Conservation (phyloP, 1,140 invertebrate genomes). For the Drosophila lowei region DNA sequence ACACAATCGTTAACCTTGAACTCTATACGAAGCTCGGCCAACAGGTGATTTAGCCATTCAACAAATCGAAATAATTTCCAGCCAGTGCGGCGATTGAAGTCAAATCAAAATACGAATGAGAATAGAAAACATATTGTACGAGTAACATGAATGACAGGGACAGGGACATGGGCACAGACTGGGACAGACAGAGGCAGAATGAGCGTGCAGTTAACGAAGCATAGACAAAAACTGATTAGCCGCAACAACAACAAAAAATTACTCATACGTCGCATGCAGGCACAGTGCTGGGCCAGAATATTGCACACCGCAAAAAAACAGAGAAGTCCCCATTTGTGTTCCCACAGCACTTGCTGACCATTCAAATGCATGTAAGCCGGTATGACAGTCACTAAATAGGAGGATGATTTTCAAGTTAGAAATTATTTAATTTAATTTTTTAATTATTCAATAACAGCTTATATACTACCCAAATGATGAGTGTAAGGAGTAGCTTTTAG, state of each 20-base stretch:
- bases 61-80: constrained; percentile 47
- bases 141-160: constrained; percentile 24
- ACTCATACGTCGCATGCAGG: constrained; percentile 45
- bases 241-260: constrained; percentile 41
- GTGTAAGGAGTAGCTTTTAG: no score
- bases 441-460: no score
- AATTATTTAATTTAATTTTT: no score
- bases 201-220: constrained; percentile 69
- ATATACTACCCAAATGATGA: no score
- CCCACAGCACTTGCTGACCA: constrained; percentile 37
- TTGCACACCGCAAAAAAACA: not conserved
- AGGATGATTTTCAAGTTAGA: no score
- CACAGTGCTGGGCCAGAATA: constrained; percentile 37
- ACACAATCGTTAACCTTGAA: constrained; percentile 34
- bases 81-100: constrained; percentile 20
- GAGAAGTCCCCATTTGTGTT: not conserved
- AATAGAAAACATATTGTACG: constrained; percentile 28
- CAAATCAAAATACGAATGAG: constrained; percentile 38
- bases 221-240: constrained; percentile 68
- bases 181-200: constrained; percentile 22
- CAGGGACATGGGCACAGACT: constrained; percentile 34
- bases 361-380: not conserved
- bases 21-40: constrained; percentile 15
- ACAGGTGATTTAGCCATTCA: constrained; percentile 38
- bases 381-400: no score